Percentiles rank a stretch among this genome's conserved stretches.
Conservation (phyloP, 2,888 invertebrate genomes). For the Brachycybe producta region DNA sequence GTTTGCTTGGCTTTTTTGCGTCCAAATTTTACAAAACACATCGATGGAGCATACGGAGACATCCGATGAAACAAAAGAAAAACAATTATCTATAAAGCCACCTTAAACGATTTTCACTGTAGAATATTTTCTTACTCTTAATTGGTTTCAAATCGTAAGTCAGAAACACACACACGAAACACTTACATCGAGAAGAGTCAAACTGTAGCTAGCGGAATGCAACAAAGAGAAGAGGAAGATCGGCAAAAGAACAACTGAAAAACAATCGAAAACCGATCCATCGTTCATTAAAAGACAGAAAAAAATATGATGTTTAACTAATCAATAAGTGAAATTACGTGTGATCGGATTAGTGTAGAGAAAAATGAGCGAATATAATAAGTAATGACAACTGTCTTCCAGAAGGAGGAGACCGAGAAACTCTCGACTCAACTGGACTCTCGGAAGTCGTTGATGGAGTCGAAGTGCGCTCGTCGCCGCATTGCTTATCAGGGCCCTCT, state of each 20-base stretch:
- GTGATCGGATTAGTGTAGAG: slow-evolving; percentile 77
- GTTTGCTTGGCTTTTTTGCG: too few species aligned
- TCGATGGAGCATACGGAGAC: too few species aligned
- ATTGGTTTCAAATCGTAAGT: too few species aligned
- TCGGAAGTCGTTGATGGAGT: slow-evolving; percentile 83
- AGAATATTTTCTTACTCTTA: too few species aligned
- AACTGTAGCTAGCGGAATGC: slow-evolving; percentile 83
- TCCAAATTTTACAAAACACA: too few species aligned
- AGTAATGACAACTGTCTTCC: slow-evolving; percentile 87
- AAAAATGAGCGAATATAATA: slow-evolving; percentile 90
- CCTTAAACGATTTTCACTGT: too few species aligned
- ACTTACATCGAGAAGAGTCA: slow-evolving; percentile 83
- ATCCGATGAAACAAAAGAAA: too few species aligned
- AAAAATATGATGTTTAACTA: too few species aligned
- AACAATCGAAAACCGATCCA: too few species aligned
- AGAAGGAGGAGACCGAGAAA: slow-evolving; percentile 65
- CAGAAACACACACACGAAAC: too few species aligned
- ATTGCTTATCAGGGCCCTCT: slow-evolving; percentile 80
- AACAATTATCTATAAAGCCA: too few species aligned
- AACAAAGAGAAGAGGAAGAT: slow-evolving; percentile 81
- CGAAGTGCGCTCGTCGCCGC: slow-evolving; percentile 90
- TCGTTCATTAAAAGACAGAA: too few species aligned
- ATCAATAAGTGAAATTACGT: slow-evolving; percentile 45
- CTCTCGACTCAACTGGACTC: slow-evolving; percentile 64
- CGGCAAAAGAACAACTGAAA: slow-evolving; percentile 74